Percentiles rank a stretch among this genome's conserved stretches.
These are phyloP conservation scores for Sipha flava DNA, from an alignment of 1,140 invertebrate species.

Conservation along the genomic window DNA sequence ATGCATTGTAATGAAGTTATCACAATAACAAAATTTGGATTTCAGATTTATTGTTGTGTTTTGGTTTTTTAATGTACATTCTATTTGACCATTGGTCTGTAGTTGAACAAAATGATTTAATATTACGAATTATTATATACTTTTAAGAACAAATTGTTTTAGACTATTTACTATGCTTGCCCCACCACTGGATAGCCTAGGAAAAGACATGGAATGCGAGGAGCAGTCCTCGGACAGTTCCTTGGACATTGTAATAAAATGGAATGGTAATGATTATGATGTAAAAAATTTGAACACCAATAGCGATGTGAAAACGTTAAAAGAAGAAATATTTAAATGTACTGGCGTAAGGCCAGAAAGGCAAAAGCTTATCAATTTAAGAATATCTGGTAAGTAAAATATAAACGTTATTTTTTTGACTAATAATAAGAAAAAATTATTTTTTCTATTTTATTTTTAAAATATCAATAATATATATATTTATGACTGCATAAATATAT, in stretches of 20 bases:
- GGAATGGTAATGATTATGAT: slow-evolving; percentile 79
- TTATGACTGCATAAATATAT: no score
- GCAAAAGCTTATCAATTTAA: slow-evolving; percentile 88
- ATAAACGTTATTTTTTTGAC: no score
- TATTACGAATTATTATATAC: no score
- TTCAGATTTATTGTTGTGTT: background rate
- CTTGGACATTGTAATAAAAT: slow-evolving; percentile 68
- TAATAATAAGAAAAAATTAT: no score
- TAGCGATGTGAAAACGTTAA: slow-evolving; percentile 69
- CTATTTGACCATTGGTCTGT: background rate
- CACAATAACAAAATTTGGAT: slow-evolving; percentile 1
- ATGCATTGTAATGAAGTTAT: background rate
- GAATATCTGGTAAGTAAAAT: slow-evolving; percentile 74
- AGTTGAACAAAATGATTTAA: background rate
- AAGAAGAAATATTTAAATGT: slow-evolving; percentile 66
- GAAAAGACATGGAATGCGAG: background rate
- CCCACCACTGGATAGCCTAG: background rate
- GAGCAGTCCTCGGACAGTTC: background rate
- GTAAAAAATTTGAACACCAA: slow-evolving; percentile 57
- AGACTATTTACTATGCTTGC: background rate
- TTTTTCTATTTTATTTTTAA: no score
- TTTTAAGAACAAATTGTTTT: background rate
- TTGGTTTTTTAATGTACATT: background rate
- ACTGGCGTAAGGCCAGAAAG: slow-evolving; percentile 80
- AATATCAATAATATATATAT: no score